Evolutionary conservation across 2,113 vertebrate genomes (phyloP), one percentile per base, ranked within the genome.

Genomic region (Nerophis lumbriciformis): DNA sequence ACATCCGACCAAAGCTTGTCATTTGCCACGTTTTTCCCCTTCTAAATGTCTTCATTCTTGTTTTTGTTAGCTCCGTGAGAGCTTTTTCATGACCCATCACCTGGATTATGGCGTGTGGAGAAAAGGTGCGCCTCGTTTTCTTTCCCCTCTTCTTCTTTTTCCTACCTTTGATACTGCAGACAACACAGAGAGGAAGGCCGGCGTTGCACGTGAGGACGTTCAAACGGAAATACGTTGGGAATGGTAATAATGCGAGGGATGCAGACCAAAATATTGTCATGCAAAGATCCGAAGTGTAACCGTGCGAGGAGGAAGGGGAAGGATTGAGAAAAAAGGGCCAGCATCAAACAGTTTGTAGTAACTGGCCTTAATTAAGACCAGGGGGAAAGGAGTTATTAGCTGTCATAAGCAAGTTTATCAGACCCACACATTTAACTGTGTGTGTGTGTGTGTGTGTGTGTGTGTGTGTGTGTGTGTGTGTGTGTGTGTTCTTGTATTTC

Each of bases 341-440:
- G 77, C 72, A 80, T 80, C 75, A 84, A 79, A 85, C 75, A 67
- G 53, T 69, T 21, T 53, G 69, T 80, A 82, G 81, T 85, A 83
- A 87, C 78, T 81, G 69, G 74, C 69, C 78, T 74, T 88, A 88
- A 88, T 88, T 87, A 85, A 84, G 76, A 81, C 84, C 82, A 72
- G 67, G 60, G 82, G 69, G 75, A 73, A 68, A 77, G 76, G 76
- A 85, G 82, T 87, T 88, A 88, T 88, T 88, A 87, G 80, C 83
- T 83, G 81, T 82, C 83, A 88, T 85, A 88, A 87, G 83, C 78
- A 84, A 81, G 70, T 87, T 84, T 79, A 83, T 80, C 78, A 79
- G 65, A 77, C 63, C 67, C 61, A 79, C 48, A 71, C 28, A 79
- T 76, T 57, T 36, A 54, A 37, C 44, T 51, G 52, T 74, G 51